These are phyloP conservation scores for Cassiopea andromeda DNA, from an alignment of 30 jellyfish, hydroid and myxozoan species.

Conservation along the genomic window DNA sequence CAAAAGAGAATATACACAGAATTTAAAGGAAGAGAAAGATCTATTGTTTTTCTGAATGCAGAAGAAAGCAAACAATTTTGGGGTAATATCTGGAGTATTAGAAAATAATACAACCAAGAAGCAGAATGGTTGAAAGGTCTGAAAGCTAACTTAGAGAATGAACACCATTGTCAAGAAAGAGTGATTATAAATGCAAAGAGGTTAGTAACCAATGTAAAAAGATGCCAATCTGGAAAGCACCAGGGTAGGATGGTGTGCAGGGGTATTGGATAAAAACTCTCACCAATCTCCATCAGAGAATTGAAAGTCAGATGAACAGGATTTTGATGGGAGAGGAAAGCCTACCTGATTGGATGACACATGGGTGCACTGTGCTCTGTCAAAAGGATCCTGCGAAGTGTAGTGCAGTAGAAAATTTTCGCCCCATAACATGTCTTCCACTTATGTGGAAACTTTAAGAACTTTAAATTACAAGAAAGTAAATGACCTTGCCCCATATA, in stretches of 20 bases:
- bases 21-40: constrained; percentile 1
- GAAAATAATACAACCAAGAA: background rate
- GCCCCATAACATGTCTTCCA: background rate
- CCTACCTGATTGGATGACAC: constrained; percentile 17
- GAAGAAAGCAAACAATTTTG: too few relatives aligned
- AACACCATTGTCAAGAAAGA: background rate
- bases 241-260: background rate
- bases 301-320: background rate
- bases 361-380: constrained; percentile 13
- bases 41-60: background rate
- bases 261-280: constrained; percentile 32
- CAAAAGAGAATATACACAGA: background rate
- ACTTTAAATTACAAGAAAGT: constrained; percentile 43
- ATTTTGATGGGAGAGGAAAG: constrained; percentile 5
- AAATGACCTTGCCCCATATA: constrained; percentile 8
- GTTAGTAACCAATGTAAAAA: too few relatives aligned
- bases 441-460: background rate
- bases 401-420: constrained; percentile 4
- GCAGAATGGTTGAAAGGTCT: too few relatives aligned
- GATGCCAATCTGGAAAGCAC: too few relatives aligned
- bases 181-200: background rate
- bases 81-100: too few relatives aligned
- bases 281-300: constrained; percentile 30
- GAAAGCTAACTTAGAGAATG: background rate
- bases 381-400: constrained; percentile 31